Percentiles rank a stretch among this genome's conserved stretches.
phyloP scores from a whole-genome alignment of 2,888 invertebrate genomes.

The Zele albiditarsus region DNA sequence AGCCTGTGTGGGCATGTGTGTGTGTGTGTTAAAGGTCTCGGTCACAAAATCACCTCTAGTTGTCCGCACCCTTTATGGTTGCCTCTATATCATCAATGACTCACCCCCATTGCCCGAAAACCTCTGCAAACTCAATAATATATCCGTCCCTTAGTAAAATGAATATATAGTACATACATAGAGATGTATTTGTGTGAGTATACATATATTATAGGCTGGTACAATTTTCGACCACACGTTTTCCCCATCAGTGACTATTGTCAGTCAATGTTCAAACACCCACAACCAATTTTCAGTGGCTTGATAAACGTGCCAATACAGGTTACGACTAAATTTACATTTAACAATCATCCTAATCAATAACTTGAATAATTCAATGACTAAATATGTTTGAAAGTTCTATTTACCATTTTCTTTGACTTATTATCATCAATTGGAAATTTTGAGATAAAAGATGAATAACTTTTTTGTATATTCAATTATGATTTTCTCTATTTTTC shows the following conservation, averaged over 20 bases:
- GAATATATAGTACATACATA: neutral
- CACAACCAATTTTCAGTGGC: neutral
- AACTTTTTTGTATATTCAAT: too few relatives aligned
- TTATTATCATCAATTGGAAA: too few relatives aligned
- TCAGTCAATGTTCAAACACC: neutral
- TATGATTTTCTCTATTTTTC: too few relatives aligned
- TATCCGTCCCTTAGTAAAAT: slow-evolving; percentile 25
- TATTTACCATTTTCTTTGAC: neutral
- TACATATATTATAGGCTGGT: neutral
- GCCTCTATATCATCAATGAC: slow-evolving; percentile 11
- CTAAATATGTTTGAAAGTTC: neutral
- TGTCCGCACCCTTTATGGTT: slow-evolving; percentile 15
- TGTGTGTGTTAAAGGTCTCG: neutral
- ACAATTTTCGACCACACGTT: neutral
- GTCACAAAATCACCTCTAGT: neutral
- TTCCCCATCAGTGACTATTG: neutral
- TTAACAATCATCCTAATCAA: too few relatives aligned
- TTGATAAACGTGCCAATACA: neutral
- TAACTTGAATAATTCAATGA: too few relatives aligned
- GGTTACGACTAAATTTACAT: neutral
- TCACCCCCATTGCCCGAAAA: slow-evolving; percentile 22
- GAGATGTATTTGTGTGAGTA: neutral
- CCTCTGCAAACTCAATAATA: slow-evolving; percentile 52
- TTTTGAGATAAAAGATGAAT: too few relatives aligned
- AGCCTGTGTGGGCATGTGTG: neutral